A percentile compares a stretch with the other conserved stretches of the same genome.
These are phyloP conservation scores for Chironomus tepperi DNA, from an alignment of 1,140 invertebrate genomes.

Conservation along the genomic window DNA sequence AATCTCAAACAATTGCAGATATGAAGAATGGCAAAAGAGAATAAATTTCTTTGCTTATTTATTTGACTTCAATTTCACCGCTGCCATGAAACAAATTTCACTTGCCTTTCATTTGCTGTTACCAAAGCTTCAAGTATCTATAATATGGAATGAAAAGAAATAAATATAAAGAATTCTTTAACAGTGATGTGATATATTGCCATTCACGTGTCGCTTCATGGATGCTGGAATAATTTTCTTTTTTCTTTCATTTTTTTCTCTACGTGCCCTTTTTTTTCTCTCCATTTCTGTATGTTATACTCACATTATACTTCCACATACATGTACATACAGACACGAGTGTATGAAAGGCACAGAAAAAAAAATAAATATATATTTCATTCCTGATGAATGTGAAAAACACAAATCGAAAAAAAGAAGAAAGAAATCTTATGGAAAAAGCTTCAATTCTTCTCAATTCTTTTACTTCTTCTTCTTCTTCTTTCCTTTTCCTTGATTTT, in stretches of 20 bases:
- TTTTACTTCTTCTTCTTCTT: no score
- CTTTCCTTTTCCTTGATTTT: no score
- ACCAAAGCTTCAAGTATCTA: no score
- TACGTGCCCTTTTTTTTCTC: no score
- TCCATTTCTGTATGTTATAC: neutral
- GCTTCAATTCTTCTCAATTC: neutral
- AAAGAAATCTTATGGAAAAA: neutral
- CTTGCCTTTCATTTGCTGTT: no score
- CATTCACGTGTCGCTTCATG: constrained; percentile 17
- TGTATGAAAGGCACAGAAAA: constrained; percentile 1
- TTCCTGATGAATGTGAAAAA: constrained; percentile 2
- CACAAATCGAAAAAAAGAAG: neutral
- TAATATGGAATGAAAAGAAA: no score
- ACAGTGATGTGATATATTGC: constrained; percentile 18
- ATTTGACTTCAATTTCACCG: constrained; percentile 4
- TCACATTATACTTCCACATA: neutral
- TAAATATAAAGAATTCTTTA: no score
- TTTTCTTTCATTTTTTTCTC: neutral
- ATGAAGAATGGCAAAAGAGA: neutral
- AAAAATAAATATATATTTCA: neutral
- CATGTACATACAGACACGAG: neutral
- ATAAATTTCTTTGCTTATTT: neutral
- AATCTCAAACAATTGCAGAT: neutral
- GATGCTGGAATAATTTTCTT: neutral
- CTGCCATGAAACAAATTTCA: neutral